A percentile compares a stretch with the other conserved stretches of the same genome.
Conservation (phyloP, 2,888 invertebrate genomes). For the Agrotis exclamationis region DNA sequence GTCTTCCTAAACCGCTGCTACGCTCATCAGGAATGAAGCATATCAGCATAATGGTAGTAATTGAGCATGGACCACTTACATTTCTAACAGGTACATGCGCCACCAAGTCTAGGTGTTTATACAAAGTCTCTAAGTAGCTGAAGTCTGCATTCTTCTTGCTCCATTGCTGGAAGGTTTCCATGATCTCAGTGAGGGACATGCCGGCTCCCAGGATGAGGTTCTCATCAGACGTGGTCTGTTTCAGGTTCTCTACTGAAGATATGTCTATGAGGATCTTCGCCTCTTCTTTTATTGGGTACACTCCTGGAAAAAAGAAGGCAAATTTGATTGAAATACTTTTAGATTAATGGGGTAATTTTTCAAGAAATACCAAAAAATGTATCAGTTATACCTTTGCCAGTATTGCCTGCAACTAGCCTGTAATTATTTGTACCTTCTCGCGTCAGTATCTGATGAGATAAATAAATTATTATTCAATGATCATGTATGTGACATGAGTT, state of each 20-base stretch:
- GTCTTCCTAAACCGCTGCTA: neutral
- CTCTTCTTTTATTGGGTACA: slow-evolving; percentile 82
- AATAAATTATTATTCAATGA: neutral
- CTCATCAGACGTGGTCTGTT: slow-evolving; percentile 74
- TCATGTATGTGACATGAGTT: no score
- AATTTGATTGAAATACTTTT: no score
- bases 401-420: slow-evolving; percentile 94
- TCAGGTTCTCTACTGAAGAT: slow-evolving; percentile 90
- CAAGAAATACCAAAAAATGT: neutral
- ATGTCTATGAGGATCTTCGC: slow-evolving; percentile 92
- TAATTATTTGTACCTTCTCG: slow-evolving; percentile 86
- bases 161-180: slow-evolving; percentile 83
- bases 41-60: no score
- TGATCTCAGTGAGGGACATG: slow-evolving; percentile 90
- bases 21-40: neutral
- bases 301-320: slow-evolving; percentile 75
- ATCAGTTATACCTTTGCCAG: slow-evolving; percentile 94
- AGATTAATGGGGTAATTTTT: no score
- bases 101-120: slow-evolving; percentile 92
- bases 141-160: slow-evolving; percentile 87
- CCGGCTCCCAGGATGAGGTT: slow-evolving; percentile 91
- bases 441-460: slow-evolving; percentile 81
- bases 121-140: slow-evolving; percentile 90
- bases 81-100: slow-evolving; percentile 94
- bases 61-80: slow-evolving; percentile 84